Evolutionary conservation across 2,888 invertebrate genomes (phyloP).

Genomic region (Clivina fossor): DNA sequence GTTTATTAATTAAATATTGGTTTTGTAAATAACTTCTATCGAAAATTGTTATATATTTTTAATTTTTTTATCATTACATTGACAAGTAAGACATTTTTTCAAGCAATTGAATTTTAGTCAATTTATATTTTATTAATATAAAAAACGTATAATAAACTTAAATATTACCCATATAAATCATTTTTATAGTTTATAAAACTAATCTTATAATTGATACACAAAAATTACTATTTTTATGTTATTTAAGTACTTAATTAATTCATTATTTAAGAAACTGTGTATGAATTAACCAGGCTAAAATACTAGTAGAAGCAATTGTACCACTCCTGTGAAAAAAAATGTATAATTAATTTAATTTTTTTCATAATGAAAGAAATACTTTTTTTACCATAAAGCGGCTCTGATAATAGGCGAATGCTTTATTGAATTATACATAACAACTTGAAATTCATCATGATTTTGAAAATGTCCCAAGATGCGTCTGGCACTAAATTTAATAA

Average conservation of each 20-base stretch:
- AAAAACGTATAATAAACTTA: neutral
- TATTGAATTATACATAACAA: constrained; percentile 46
- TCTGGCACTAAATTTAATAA: constrained; percentile 42
- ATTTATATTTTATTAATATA: no score
- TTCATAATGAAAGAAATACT: neutral
- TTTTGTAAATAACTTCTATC: no score
- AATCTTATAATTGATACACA: neutral
- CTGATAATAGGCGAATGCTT: constrained; percentile 46
- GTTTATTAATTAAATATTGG: no score
- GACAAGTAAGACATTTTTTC: no score
- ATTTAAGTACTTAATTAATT: constrained; percentile 28
- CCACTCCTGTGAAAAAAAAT: constrained; percentile 43
- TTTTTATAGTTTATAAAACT: neutral
- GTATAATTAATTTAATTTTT: constrained; percentile 1
- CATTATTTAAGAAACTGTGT: constrained; percentile 36
- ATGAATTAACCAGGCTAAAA: constrained; percentile 40
- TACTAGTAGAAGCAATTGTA: constrained; percentile 38
- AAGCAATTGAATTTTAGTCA: no score
- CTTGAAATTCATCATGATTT: constrained; percentile 43
- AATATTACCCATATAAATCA: neutral
- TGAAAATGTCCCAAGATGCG: constrained; percentile 44
- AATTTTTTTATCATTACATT: no score
- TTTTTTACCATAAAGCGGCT: constrained; percentile 45
- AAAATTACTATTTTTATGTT: no score
- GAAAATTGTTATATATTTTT: no score